Conservation (phyloP, 35 echinoderm and acorn worm species). For the Heliocidaris tuberculata region DNA sequence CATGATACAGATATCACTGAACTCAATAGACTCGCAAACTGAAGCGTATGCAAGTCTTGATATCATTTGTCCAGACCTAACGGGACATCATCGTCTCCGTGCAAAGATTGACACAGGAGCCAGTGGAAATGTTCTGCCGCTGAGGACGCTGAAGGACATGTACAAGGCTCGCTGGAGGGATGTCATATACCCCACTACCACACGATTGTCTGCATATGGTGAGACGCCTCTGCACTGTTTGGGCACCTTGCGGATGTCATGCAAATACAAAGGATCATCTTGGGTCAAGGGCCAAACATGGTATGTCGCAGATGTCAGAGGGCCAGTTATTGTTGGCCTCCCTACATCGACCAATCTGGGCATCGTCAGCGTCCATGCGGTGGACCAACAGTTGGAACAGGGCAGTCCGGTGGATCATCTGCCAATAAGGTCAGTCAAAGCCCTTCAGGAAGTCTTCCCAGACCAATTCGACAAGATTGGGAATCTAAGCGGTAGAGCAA, state of each 20-base stretch:
- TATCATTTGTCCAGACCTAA: constrained; percentile 8
- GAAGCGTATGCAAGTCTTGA: constrained; percentile 20
- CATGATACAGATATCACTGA: background rate
- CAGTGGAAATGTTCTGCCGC: constrained; percentile 38
- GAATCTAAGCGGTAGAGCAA: constrained; percentile 43
- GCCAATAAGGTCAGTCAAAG: constrained; percentile 41
- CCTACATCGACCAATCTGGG: constrained; percentile 32
- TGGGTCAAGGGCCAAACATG: constrained; percentile 44
- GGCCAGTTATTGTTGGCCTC: constrained; percentile 53
- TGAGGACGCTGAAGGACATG: background rate
- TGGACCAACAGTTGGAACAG: background rate
- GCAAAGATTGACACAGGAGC: constrained; percentile 68
- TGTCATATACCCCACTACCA: background rate
- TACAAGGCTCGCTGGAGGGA: background rate
- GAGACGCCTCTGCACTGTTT: constrained; percentile 17
- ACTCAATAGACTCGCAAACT: background rate
- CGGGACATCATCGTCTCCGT: background rate
- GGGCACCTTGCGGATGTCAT: background rate
- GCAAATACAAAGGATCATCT: constrained; percentile 26
- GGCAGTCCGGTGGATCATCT: background rate
- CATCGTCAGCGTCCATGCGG: constrained; percentile 34
- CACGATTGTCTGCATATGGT: constrained; percentile 39
- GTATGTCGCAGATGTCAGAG: constrained; percentile 54
- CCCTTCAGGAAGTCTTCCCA: constrained; percentile 8
- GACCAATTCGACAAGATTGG: constrained; percentile 63